phyloP scores from a whole-genome alignment of 1,140 invertebrate species.

The Epicauta chinensis region DNA sequence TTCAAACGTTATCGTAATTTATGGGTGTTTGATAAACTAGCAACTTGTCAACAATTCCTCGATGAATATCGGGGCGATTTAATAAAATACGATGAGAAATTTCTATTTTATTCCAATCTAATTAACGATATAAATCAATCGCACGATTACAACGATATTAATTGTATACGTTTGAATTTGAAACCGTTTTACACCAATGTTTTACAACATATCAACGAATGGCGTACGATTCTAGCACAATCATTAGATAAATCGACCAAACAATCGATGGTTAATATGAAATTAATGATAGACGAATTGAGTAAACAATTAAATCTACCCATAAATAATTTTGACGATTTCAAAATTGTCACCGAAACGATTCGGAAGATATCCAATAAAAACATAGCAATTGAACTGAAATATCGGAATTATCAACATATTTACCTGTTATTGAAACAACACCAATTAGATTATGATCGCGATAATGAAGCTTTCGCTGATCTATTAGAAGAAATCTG shows the following conservation, averaged over 20 bases:
- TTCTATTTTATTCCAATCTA: conserved; percentile 73
- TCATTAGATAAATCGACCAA: conserved; percentile 53
- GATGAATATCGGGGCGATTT: conserved; percentile 52
- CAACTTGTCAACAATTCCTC: conserved; percentile 69
- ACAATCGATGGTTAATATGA: conserved; percentile 48
- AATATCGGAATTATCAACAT: conserved; percentile 61
- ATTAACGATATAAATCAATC: conserved; percentile 62
- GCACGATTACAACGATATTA: conserved; percentile 53
- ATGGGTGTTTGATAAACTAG: conserved; percentile 74
- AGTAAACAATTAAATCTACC: conserved; percentile 59
- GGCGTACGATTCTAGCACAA: conserved; percentile 61
- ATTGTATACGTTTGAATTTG: conserved; percentile 63
- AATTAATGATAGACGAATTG: conserved; percentile 41
- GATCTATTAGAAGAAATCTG: conserved; percentile 58
- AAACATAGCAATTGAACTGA: conserved; percentile 68
- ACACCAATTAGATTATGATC: conserved; percentile 41
- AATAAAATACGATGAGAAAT: conserved; percentile 72
- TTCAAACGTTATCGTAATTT: conserved; percentile 74
- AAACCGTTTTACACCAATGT: conserved; percentile 56
- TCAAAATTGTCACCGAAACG: conserved; percentile 77
- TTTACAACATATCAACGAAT: conserved; percentile 59
- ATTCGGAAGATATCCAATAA: conserved; percentile 67
- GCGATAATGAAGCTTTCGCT: conserved; percentile 52
- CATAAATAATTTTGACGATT: conserved; percentile 69
- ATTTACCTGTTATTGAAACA: conserved; percentile 38